Evolutionary conservation across 2,113 vertebrate genomes (phyloP), one percentile per base, ranked within the genome.

Genomic region (Chamaetylas fuelleborni): DNA sequence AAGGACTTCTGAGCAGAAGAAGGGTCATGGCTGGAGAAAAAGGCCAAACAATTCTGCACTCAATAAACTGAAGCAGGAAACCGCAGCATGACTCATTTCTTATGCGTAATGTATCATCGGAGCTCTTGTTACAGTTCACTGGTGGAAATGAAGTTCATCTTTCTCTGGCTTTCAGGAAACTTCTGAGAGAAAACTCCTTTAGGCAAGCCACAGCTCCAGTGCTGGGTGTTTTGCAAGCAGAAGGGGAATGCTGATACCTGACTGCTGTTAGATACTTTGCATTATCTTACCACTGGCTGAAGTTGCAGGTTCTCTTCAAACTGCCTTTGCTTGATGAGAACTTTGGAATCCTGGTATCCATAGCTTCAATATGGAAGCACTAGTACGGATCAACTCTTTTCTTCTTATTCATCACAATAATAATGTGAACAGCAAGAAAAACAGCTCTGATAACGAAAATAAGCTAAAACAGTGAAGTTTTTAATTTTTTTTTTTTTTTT

Each of bases 61-160:
- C 76, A 91, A 73, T 91, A 88, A 96, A 82, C 53, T 74, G 53
- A 87, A 89, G 87, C 96, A 97, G 96, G 82, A 97, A 97, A 96
- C 95, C 53, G 0, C 94, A 93, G 83, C 53, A 62, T 96, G 96
- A 97, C 84, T 97, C 86, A 97, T 96, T 95, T 76, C 53, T 96
- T 65, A 74, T 73, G 79, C 0, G 34, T 62, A 92, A 95, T 96
- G 77, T 85, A 90, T 94, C 90, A 96, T 94, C 88, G 60, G 78
- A 91, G 80, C 56, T 93, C 82, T 95, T 0, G 51, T 95, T 97
- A 93, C 87, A 88, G 84, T 87, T 96, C 88, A 94, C 58, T 93
- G 89, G 76, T 96, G 86, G 92, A 94, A 94, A 92, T 83, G 85
- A 89, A 95, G 73, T 91, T 95, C 81, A 90, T 92, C 92, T 93